Percentiles rank a stretch among this genome's conserved stretches.
Evolutionary conservation across 1,140 invertebrate genomes (phyloP).

Genomic region (Cataglyphis hispanica): DNA sequence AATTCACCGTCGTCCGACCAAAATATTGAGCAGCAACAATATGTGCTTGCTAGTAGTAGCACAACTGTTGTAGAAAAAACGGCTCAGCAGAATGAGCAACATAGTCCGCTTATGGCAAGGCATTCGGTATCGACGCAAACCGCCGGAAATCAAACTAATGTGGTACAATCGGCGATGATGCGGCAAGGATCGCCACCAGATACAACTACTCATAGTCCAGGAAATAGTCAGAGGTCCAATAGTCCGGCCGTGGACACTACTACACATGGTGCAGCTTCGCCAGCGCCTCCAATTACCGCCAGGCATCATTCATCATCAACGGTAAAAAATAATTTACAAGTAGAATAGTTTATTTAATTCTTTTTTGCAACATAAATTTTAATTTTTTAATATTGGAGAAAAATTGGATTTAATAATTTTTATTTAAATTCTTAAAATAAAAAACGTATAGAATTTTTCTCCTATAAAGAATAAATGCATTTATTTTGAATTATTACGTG

Average conservation of each 20-base stretch:
- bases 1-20: conserved; percentile 83
- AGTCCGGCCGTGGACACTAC: conserved; percentile 87
- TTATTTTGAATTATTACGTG: conserved; percentile 4
- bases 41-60: conserved; percentile 80
- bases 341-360: background rate
- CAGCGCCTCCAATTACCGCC: conserved; percentile 85
- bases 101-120: conserved; percentile 84
- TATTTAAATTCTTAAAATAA: conserved; percentile 7
- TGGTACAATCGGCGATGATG: conserved; percentile 87
- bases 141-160: conserved; percentile 88
- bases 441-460: background rate
- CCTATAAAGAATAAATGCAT: background rate
- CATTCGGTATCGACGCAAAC: conserved; percentile 93
- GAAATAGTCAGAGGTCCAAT: conserved; percentile 86
- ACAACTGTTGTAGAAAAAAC: conserved; percentile 81
- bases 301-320: conserved; percentile 86
- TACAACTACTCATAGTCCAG: conserved; percentile 93
- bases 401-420: too few species aligned
- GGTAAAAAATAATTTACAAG: conserved; percentile 79
- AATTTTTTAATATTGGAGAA: background rate
- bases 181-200: conserved; percentile 90
- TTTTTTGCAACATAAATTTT: background rate
- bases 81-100: conserved; percentile 75
- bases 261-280: conserved; percentile 86
- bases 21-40: conserved; percentile 84